Percentiles rank a stretch among this genome's conserved stretches.
These are phyloP conservation scores for Acanthoscelides obtectus DNA, from an alignment of 2,888 invertebrate genomes.

Conservation along the genomic window DNA sequence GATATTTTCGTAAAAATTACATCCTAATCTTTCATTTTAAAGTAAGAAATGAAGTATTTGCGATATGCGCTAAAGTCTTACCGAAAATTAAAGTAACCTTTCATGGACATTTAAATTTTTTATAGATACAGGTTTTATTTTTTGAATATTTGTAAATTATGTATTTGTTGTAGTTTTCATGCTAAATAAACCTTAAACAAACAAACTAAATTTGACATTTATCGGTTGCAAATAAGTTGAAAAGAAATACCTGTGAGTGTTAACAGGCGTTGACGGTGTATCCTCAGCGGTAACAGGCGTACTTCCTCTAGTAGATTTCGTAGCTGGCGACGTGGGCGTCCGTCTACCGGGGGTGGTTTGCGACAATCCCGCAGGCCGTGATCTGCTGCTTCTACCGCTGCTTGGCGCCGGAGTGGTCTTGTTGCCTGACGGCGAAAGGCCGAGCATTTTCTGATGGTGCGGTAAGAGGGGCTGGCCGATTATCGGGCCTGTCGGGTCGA, in stretches of 20 bases:
- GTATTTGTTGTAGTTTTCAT: too few relatives aligned
- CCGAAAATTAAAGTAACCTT: too few relatives aligned
- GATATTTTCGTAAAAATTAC: too few relatives aligned
- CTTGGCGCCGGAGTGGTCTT: neutral
- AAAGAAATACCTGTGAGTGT: neutral
- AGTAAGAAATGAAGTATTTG: too few relatives aligned
- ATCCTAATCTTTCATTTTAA: too few relatives aligned
- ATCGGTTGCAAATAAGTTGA: too few relatives aligned
- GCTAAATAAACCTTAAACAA: too few relatives aligned
- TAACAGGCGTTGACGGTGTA: neutral
- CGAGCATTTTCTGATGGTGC: neutral
- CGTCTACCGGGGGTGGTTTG: neutral
- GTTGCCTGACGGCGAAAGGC: neutral
- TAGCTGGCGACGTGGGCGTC: neutral
- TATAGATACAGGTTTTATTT: too few relatives aligned
- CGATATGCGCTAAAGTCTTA: too few relatives aligned
- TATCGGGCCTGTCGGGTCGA: constrained; percentile 50
- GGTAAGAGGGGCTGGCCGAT: neutral
- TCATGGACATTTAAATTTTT: too few relatives aligned
- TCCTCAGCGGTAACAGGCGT: neutral
- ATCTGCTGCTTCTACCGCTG: neutral
- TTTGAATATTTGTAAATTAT: too few relatives aligned
- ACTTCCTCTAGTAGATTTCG: neutral
- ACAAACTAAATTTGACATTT: too few relatives aligned
- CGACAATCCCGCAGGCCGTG: neutral